phyloP scores from a whole-genome alignment of 2,113 vertebrate species.

The Marmota flaviventris region DNA sequence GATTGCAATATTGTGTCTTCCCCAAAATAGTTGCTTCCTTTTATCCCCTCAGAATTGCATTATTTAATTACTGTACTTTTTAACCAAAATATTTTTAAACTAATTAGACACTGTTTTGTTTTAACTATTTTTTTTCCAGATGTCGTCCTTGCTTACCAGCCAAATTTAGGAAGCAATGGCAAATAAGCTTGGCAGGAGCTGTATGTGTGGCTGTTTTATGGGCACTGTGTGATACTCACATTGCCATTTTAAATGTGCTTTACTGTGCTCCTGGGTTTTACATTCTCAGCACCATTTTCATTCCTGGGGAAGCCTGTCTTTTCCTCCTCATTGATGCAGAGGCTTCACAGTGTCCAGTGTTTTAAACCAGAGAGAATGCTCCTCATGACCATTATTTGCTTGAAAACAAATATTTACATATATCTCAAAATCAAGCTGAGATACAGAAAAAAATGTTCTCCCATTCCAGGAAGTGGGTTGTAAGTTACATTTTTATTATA shows the following conservation, averaged over 20 bases:
- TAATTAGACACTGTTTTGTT: slow-evolving; percentile 82
- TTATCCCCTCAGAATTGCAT: slow-evolving; percentile 56
- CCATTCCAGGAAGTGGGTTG: not conserved
- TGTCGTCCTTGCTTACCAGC: slow-evolving; percentile 76
- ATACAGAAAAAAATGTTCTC: not conserved
- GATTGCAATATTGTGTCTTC: slow-evolving; percentile 18
- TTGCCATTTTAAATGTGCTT: slow-evolving; percentile 71
- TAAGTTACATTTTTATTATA: slow-evolving; percentile 42
- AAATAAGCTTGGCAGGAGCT: slow-evolving; percentile 72
- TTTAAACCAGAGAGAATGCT: not conserved
- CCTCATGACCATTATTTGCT: slow-evolving; percentile 20
- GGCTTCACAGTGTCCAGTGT: not conserved
- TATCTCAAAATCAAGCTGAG: not conserved
- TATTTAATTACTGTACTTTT: slow-evolving; percentile 78
- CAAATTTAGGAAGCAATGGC: slow-evolving; percentile 74
- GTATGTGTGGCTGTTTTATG: slow-evolving; percentile 59
- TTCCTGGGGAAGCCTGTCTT: not conserved
- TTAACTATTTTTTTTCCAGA: slow-evolving; percentile 80
- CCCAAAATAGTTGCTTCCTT: slow-evolving; percentile 47
- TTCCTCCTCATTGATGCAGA: slow-evolving; percentile 38
- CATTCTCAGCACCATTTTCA: slow-evolving; percentile 26
- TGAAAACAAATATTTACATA: slow-evolving; percentile 8
- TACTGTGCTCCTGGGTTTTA: slow-evolving; percentile 65
- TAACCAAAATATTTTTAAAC: slow-evolving; percentile 82
- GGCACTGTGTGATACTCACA: slow-evolving; percentile 53